These are phyloP conservation scores for Drosophila subquinaria DNA, from an alignment of 2,888 invertebrate species.

Conservation along the genomic window DNA sequence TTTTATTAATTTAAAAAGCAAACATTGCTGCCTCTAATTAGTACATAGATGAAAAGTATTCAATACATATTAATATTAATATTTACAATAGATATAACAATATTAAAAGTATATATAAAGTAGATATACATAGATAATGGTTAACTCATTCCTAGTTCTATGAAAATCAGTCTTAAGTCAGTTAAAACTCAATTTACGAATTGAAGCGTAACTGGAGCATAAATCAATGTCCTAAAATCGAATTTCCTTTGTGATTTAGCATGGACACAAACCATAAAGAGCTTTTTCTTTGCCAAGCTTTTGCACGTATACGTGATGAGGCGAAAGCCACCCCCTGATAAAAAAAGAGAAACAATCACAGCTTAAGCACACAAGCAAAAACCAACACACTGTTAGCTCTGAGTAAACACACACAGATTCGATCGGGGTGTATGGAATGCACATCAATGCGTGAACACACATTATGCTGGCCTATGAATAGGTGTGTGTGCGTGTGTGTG, in stretches of 20 bases:
- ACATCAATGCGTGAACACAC: constrained; percentile 33
- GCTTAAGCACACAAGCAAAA: neutral
- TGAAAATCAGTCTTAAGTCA: neutral
- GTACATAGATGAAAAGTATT: no score
- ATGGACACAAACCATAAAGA: constrained; percentile 23
- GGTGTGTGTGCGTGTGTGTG: constrained; percentile 11
- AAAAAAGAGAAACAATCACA: constrained; percentile 9
- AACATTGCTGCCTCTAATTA: no score
- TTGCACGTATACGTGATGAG: constrained; percentile 3
- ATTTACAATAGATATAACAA: no score
- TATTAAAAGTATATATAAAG: no score
- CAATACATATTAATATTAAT: no score
- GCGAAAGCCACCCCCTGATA: neutral
- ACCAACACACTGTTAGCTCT: neutral
- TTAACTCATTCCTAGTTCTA: neutral
- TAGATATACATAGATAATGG: neutral
- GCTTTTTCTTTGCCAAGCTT: constrained; percentile 42
- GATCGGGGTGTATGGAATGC: constrained; percentile 18
- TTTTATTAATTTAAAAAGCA: no score
- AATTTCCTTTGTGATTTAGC: constrained; percentile 12
- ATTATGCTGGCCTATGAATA: constrained; percentile 11
- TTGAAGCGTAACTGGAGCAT: neutral
- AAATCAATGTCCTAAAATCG: neutral
- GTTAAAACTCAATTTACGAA: neutral
- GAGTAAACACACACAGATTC: constrained; percentile 11